Conservation (phyloP, 2,113 vertebrate genomes). For the Opisthocomus hoazin region DNA sequence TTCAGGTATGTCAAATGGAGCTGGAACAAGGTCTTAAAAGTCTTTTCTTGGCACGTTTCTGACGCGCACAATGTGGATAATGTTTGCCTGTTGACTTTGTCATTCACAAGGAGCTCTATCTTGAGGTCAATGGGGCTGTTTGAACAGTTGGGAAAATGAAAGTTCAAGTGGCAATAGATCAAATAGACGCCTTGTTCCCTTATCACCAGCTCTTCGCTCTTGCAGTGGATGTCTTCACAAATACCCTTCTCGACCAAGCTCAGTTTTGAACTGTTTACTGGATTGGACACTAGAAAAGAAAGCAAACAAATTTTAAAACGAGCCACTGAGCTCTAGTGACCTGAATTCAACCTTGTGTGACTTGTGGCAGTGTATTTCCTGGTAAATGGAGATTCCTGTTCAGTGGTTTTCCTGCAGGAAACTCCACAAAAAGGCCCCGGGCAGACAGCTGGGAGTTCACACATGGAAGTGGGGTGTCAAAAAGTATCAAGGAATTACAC, state of each 20-base stretch:
- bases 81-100: background rate
- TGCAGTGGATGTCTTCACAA: constrained; percentile 28
- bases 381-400: background rate
- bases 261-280: constrained; percentile 57
- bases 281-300: constrained; percentile 48
- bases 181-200: constrained; percentile 64
- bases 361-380: background rate
- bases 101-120: constrained; percentile 63
- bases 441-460: background rate
- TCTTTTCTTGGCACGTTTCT: background rate
- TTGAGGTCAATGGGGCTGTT: constrained; percentile 43
- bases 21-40: constrained; percentile 61
- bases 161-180: constrained; percentile 73
- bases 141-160: constrained; percentile 49
- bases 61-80: constrained; percentile 56
- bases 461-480: background rate
- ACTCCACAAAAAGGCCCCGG: background rate
- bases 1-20: constrained; percentile 57
- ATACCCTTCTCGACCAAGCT: constrained; percentile 56
- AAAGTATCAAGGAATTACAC: background rate
- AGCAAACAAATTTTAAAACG: background rate
- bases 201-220: constrained; percentile 53
- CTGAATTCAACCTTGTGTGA: background rate
- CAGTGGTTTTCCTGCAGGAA: background rate
- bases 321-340: background rate